These are phyloP conservation scores for Anseranas semipalmata DNA, from an alignment of 2,113 vertebrate genomes.

Conservation along the genomic window DNA sequence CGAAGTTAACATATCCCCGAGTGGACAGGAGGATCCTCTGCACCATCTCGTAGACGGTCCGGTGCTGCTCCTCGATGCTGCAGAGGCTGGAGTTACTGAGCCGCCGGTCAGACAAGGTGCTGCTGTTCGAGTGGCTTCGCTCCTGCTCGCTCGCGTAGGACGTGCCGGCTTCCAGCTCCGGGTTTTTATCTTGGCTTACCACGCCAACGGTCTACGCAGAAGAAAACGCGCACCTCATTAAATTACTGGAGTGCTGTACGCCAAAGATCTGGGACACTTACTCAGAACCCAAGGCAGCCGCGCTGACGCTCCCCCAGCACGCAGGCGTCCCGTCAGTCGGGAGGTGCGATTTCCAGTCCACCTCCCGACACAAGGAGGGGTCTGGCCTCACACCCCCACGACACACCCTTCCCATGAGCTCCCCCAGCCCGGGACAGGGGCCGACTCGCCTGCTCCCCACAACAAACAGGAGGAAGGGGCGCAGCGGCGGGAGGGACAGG, in stretches of 20 bases:
- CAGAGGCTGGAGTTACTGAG: constrained; percentile 92
- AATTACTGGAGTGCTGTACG: neutral
- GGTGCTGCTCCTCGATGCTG: constrained; percentile 94
- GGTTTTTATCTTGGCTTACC: constrained; percentile 79
- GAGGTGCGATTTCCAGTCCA: neutral
- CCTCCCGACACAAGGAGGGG: neutral
- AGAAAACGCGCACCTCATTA: neutral
- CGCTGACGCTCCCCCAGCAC: too few relatives aligned
- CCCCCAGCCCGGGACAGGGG: neutral
- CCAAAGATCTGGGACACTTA: neutral
- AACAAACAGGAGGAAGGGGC: neutral
- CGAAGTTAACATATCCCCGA: constrained; percentile 94
- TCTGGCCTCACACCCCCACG: too few relatives aligned
- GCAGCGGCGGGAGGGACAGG: neutral
- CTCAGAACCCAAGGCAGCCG: fast-evolving
- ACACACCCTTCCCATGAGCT: neutral
- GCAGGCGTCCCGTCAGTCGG: neutral
- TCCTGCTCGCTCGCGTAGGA: constrained; percentile 76
- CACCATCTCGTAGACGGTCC: constrained; percentile 91
- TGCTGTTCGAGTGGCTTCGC: constrained; percentile 88
- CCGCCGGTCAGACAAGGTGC: constrained; percentile 88
- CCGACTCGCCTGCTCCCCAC: fast-evolving
- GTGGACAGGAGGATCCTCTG: constrained; percentile 92
- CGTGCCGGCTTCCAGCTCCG: constrained; percentile 74
- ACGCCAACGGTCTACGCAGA: constrained; percentile 77